phyloP scores from a whole-genome alignment of 2,797 vertebrate species.

The Poecilia wingei region DNA sequence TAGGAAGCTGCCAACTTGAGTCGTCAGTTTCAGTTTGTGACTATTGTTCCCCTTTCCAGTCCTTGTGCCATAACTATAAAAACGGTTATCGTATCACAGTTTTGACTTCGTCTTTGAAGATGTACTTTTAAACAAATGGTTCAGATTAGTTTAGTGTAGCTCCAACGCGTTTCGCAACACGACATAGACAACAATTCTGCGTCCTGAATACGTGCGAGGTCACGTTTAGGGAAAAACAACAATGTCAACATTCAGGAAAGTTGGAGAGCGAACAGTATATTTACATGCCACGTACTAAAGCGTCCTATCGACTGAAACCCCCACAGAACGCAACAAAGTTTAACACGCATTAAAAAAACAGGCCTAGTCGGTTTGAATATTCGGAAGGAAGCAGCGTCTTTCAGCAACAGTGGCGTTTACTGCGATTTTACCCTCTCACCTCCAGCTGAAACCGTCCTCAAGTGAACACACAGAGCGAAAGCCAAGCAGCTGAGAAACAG shows the following conservation, averaged over 20 bases:
- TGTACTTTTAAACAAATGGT: neutral
- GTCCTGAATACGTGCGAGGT: neutral
- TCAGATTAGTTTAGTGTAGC: neutral
- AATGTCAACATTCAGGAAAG: constrained; percentile 19
- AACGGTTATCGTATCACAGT: neutral
- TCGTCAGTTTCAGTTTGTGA: constrained; percentile 9
- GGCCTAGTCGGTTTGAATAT: constrained; percentile 21
- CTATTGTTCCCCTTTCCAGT: constrained; percentile 2
- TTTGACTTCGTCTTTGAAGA: neutral
- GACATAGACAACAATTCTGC: neutral
- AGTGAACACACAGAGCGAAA: constrained; percentile 36
- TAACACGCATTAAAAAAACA: neutral
- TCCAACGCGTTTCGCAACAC: constrained; percentile 9
- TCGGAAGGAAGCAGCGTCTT: neutral
- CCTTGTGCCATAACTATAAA: too few relatives aligned
- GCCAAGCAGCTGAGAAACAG: constrained; percentile 10
- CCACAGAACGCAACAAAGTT: neutral
- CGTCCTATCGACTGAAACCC: neutral
- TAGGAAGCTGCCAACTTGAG: neutral
- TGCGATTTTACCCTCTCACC: constrained; percentile 59
- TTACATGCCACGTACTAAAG: neutral
- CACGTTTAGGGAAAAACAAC: neutral
- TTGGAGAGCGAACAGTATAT: neutral
- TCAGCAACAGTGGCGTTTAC: neutral
- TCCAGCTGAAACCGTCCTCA: constrained; percentile 26